These are phyloP conservation scores for Conus betulinus DNA, from an alignment of 1,140 invertebrate genomes.

Conservation along the genomic window DNA sequence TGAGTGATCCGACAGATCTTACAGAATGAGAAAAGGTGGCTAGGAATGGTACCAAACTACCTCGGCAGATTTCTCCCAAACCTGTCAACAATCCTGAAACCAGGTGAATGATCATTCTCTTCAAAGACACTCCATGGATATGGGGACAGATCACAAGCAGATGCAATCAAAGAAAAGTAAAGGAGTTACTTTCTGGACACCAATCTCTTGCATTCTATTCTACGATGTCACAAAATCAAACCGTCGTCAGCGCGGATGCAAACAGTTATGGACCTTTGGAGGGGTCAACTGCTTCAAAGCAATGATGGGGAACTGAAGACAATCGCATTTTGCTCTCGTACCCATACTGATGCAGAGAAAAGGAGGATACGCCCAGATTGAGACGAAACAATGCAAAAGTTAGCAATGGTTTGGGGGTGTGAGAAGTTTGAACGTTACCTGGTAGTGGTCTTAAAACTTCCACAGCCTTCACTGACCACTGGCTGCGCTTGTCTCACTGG, in stretches of 20 bases:
- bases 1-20: not conserved
- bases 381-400: slow-evolving; percentile 79
- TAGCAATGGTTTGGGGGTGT: slow-evolving; percentile 77
- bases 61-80: slow-evolving; percentile 41
- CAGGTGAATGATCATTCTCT: slow-evolving; percentile 29
- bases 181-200: slow-evolving; percentile 47
- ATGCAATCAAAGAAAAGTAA: slow-evolving; percentile 37
- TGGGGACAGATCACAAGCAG: slow-evolving; percentile 17
- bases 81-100: slow-evolving; percentile 33
- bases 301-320: slow-evolving; percentile 49
- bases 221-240: not conserved
- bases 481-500: no score
- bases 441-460: no score
- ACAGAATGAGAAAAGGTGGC: slow-evolving; percentile 35
- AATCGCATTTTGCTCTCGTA: slow-evolving; percentile 75
- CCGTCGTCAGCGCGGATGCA: slow-evolving; percentile 69
- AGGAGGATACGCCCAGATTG: slow-evolving; percentile 77
- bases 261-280: slow-evolving; percentile 49
- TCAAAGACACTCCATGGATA: slow-evolving; percentile 41
- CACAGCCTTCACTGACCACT: no score
- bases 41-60: slow-evolving; percentile 21
- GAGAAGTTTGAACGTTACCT: slow-evolving; percentile 72
- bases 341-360: slow-evolving; percentile 73
- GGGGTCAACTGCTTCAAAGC: slow-evolving; percentile 45
- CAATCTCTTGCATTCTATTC: not conserved